phyloP scores from a whole-genome alignment of 2,888 invertebrate genomes.

The Agonopterix alstromeriana region DNA sequence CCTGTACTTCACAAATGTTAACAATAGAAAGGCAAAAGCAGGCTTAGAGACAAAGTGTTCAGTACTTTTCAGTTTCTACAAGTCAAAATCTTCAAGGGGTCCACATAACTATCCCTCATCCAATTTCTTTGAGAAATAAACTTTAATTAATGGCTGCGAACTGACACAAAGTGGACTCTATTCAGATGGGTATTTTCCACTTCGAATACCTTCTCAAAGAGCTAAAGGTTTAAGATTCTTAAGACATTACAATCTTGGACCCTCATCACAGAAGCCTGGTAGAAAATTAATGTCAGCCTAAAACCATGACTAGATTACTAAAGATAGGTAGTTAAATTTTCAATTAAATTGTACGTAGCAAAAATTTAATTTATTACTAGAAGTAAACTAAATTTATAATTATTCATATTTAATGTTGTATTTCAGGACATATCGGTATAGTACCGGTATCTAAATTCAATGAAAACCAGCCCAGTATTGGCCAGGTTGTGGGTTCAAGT shows the following conservation, averaged over 20 bases:
- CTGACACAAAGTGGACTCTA: background rate
- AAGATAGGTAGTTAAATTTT: constrained; percentile 5
- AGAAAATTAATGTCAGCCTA: constrained; percentile 24
- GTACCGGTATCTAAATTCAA: too few species aligned
- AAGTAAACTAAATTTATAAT: too few species aligned
- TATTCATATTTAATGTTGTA: too few species aligned
- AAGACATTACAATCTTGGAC: constrained; percentile 17
- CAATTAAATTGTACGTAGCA: background rate
- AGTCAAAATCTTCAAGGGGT: background rate
- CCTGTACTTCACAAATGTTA: too few species aligned
- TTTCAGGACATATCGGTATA: too few species aligned
- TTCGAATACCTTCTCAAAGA: constrained; percentile 6
- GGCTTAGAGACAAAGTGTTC: too few species aligned
- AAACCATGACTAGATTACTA: constrained; percentile 16
- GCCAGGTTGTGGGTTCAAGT: too few species aligned
- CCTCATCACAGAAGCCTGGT: constrained; percentile 16
- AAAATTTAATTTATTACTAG: background rate
- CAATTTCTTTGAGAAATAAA: too few species aligned
- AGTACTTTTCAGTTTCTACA: too few species aligned
- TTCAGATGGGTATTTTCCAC: background rate
- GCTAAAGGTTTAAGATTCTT: constrained; percentile 13
- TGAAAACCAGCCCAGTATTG: too few species aligned
- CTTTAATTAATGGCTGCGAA: background rate
- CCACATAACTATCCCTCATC: too few species aligned
- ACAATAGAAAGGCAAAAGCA: too few species aligned